Conservation (phyloP, 2,888 invertebrate genomes). For the Chaetogeoica ovagalla region DNA sequence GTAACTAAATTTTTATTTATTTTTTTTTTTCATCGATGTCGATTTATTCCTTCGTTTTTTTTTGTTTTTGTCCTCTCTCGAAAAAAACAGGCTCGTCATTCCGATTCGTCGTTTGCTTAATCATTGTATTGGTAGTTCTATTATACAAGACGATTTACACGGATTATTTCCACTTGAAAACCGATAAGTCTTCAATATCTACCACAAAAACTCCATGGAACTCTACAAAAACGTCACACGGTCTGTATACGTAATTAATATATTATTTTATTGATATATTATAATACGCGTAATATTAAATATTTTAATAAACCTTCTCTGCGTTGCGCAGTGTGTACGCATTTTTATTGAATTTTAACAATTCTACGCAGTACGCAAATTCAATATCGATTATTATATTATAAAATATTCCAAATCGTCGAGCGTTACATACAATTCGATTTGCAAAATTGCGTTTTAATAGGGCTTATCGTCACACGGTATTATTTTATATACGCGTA, state of each 20-base stretch:
- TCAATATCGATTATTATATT: no score
- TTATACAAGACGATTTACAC: conserved; percentile 31
- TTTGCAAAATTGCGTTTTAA: no score
- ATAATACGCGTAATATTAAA: no score
- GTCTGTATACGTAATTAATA: conserved; percentile 1
- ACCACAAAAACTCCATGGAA: conserved; percentile 23
- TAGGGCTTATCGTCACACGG: no score
- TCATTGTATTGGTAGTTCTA: conserved; percentile 38
- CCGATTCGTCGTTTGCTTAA: conserved; percentile 30
- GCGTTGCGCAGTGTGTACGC: no score
- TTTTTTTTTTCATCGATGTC: no score
- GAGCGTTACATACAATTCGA: no score
- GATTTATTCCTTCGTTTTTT: background rate
- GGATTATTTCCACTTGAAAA: conserved; percentile 41
- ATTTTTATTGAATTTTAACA: no score
- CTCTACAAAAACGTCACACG: conserved; percentile 1
- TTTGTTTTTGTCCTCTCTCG: background rate
- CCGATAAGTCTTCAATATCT: conserved; percentile 11
- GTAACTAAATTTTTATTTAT: conserved; percentile 15
- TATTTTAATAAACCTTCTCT: no score
- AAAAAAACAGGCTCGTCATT: conserved; percentile 35
- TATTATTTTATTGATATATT: background rate
- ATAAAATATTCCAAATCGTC: no score
- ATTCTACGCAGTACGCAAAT: no score
- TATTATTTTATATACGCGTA: no score